phyloP scores from a whole-genome alignment of 92 coral and sea anemone genomes.

The Bergia puertoricense region DNA sequence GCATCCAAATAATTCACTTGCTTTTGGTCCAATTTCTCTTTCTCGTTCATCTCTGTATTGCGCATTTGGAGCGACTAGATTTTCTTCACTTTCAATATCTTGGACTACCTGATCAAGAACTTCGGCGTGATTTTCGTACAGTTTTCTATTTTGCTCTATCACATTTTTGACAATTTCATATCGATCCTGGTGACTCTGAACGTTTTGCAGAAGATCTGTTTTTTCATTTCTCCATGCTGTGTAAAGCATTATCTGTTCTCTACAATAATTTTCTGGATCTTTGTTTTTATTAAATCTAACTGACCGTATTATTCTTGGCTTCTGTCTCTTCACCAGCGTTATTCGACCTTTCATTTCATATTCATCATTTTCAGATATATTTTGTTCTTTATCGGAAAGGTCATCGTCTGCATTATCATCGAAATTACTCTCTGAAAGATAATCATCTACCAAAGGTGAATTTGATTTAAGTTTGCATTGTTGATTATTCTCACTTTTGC shows the following conservation, averaged over 20 bases:
- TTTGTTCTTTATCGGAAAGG: conserved; percentile 22
- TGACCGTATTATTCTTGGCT: too few species aligned
- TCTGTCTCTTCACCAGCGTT: too few species aligned
- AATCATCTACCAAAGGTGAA: conserved; percentile 22
- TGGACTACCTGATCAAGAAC: conserved; percentile 11
- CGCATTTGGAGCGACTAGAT: conserved; percentile 49
- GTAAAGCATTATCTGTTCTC: too few species aligned
- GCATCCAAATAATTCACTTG: conserved; percentile 51
- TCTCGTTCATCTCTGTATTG: conserved; percentile 57
- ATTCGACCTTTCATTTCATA: too few species aligned
- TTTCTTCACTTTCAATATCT: conserved; percentile 5
- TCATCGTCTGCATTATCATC: conserved; percentile 52
- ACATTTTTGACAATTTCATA: too few species aligned
- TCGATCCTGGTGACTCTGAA: neutral
- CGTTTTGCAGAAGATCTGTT: too few species aligned
- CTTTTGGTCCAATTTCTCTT: conserved; percentile 29
- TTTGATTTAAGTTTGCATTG: conserved; percentile 10
- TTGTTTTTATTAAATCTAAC: too few species aligned
- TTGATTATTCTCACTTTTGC: conserved; percentile 35
- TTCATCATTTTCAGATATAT: too few species aligned
- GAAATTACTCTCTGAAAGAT: conserved; percentile 43
- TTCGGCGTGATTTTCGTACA: conserved; percentile 41
- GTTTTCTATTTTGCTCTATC: conserved; percentile 9
- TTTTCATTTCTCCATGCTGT: too few species aligned
- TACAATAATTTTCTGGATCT: too few species aligned